A percentile compares a stretch with the other conserved stretches of the same genome.
phyloP scores from a whole-genome alignment of 92 coral and sea anemone genomes.

The Metridium senile region DNA sequence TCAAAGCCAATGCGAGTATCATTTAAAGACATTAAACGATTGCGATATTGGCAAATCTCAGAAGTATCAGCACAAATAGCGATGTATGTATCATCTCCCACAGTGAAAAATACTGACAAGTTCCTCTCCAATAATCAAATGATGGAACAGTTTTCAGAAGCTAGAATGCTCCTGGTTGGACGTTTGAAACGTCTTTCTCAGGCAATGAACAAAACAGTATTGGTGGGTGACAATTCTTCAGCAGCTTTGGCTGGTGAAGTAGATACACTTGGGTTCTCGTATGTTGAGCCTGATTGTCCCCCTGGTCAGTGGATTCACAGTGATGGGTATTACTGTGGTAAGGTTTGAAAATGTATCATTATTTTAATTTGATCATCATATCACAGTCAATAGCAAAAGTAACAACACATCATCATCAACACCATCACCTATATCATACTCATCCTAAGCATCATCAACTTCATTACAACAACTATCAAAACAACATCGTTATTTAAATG shows the following conservation, averaged over 20 bases:
- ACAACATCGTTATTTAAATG: too few relatives aligned
- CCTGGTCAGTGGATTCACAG: constrained; percentile 27
- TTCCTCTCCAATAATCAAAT: neutral
- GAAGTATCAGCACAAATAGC: neutral
- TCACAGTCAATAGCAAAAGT: neutral
- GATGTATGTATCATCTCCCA: neutral
- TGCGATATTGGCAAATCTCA: neutral
- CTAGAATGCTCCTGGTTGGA: constrained; percentile 5
- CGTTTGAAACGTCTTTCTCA: constrained; percentile 9
- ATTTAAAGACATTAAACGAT: neutral
- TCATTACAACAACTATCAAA: neutral
- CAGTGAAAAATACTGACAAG: neutral
- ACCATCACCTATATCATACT: neutral
- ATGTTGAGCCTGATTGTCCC: constrained; percentile 34
- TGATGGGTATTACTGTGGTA: constrained; percentile 38
- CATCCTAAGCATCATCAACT: neutral
- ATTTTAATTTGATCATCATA: neutral
- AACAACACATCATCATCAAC: neutral
- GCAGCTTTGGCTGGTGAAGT: constrained; percentile 5
- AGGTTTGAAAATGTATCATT: neutral
- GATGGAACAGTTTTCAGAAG: constrained; percentile 16
- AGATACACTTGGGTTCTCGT: constrained; percentile 9
- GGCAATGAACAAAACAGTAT: constrained; percentile 9
- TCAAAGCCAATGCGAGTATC: neutral
- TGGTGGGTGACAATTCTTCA: neutral